Base-by-base conservation (phyloP, 2,797 vertebrate genomes). In the Enteromius mattozi region DNA sequence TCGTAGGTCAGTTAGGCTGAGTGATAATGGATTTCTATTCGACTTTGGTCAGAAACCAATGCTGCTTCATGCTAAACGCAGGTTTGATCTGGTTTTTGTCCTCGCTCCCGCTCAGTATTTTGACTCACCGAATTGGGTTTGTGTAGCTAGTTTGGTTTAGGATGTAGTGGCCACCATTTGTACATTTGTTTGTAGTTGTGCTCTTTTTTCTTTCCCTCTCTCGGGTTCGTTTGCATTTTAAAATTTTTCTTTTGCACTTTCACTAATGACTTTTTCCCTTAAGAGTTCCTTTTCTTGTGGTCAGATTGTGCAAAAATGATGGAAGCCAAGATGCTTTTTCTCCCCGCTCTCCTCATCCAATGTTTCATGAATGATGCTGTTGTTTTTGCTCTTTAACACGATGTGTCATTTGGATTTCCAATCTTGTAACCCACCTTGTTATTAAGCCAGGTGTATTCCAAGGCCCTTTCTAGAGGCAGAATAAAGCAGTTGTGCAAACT, bases 141-240 rank as follows among this genome's bases (percentile, higher is more conserved):
- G n/a, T 17, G 59, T 70, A 59, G 33, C 74, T 76, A 69, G 65
- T 45, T 82, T 51, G 63, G 65, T 74, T 78, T 61, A 75, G 71
- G 37, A 71, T 92, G 93, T 92, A 94, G 93, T 94, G 95, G 94
- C 95, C n/a, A 93, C 94, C 93, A 93, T 94, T 92, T 96, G 93
- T 95, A 95, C 88, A 95, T 92, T 89, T 92, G 61, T 85, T 86
- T 86, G 69, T 71, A 54, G 59, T 76, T 82, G 6, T 30, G 47
- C 6, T 27, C 40, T 37, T 82, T 75, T 54, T 35, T 66, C 37
- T 33, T 42, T 45, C 10, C 4, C 37, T 7, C 37, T 7, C 37
- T 47, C 3, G 42, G 30, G 42, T 51, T 65, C 74, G 14, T 77
- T 76, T 33, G 45, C 33, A 4, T 82, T 94, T 93, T 80, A 3